Evolutionary conservation across 1,140 invertebrate species (phyloP), one percentile per base, ranked within the genome.

Genomic region (Capitella teleta): DNA sequence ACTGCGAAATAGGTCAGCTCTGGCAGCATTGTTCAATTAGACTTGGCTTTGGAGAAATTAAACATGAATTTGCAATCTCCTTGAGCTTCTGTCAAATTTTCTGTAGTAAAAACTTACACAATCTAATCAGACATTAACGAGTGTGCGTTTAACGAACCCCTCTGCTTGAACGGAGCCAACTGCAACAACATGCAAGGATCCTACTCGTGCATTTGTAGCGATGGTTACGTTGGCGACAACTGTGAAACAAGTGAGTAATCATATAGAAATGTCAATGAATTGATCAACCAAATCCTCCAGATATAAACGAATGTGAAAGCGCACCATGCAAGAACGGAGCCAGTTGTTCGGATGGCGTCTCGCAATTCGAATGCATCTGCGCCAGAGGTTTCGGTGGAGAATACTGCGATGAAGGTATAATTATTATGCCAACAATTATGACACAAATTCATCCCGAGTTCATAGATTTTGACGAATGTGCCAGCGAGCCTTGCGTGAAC

Each of bases 91-190:
- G n/a, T n/a, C n/a, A n/a, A n/a, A n/a, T n/a, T n/a, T n/a, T n/a
- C n/a, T n/a, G n/a, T n/a, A n/a, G n/a, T n/a, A n/a, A n/a, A n/a
- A n/a, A n/a, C n/a, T n/a, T n/a, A n/a, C n/a, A n/a, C n/a, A n/a
- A n/a, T n/a, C n/a, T n/a, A n/a, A n/a, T n/a, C n/a, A n/a, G 10
- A 36, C 10, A 41, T 54, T 10, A 36, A 48, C 34, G 40, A 41
- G 10, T 57, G 56, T 38, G 36, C 23, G 18, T 85, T 83, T 55
- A 84, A n/a, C n/a, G n/a, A n/a, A n/a, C n/a, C 82, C 0, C 89
- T 88, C 0, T 95, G 90, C 61, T 82, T 84, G 58, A 94, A 93
- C 61, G 89, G 89, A 4, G 90, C 88, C 0, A 78, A 85, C 6
- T 95, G 90, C 61, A 82, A 80, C 0, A 88, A 94, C 61, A 86